Conservation (phyloP, 2,888 invertebrate species). For the Drosophila ustulata region DNA sequence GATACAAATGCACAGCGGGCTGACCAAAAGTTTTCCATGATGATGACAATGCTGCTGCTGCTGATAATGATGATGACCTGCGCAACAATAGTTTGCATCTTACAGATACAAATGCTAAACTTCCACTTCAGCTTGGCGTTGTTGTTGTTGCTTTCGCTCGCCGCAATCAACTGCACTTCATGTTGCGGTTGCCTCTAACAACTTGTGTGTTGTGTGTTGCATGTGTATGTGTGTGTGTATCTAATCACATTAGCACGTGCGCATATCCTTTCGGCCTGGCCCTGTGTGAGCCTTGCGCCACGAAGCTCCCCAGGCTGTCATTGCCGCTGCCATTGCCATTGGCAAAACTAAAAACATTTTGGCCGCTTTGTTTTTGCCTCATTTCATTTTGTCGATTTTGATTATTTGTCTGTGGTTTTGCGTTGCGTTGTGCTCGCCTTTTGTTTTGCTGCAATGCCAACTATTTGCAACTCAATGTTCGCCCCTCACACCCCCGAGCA, state of each 20-base stretch:
- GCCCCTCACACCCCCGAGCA: neutral
- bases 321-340: slow-evolving; percentile 37
- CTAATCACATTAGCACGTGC: slow-evolving; percentile 81
- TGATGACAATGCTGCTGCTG: slow-evolving; percentile 31
- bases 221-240: slow-evolving; percentile 49
- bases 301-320: slow-evolving; percentile 64
- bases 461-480: slow-evolving; percentile 74
- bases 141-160: slow-evolving; percentile 40
- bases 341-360: slow-evolving; percentile 73
- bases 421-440: slow-evolving; percentile 27
- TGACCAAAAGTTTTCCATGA: slow-evolving; percentile 52
- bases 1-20: slow-evolving; percentile 45
- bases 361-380: slow-evolving; percentile 77
- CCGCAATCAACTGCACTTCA: slow-evolving; percentile 82
- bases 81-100: slow-evolving; percentile 78
- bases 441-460: slow-evolving; percentile 52
- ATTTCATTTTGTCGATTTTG: slow-evolving; percentile 79
- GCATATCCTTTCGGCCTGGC: slow-evolving; percentile 66
- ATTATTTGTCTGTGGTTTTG: slow-evolving; percentile 75
- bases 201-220: slow-evolving; percentile 37
- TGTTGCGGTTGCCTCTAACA: slow-evolving; percentile 72
- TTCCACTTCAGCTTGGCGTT: slow-evolving; percentile 19
- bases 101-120: slow-evolving; percentile 54
- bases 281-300: slow-evolving; percentile 19
- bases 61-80: slow-evolving; percentile 62